Percentiles rank a stretch among this genome's conserved stretches.
phyloP scores from a whole-genome alignment of 2,888 invertebrate genomes.

The Phortica magna region DNA sequence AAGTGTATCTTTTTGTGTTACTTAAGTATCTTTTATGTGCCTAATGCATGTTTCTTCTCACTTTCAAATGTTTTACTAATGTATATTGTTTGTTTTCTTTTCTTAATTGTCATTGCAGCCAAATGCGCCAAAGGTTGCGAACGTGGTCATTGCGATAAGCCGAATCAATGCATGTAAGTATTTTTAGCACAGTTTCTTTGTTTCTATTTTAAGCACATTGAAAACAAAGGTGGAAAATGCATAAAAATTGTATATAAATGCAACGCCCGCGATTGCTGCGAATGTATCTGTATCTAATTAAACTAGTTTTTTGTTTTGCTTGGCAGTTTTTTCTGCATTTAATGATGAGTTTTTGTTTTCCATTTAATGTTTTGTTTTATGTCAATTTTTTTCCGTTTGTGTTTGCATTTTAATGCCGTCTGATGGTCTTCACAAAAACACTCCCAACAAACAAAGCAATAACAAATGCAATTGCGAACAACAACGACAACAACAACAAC shows the following conservation, averaged over 20 bases:
- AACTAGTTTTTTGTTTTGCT: constrained; percentile 32
- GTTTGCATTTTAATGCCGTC: constrained; percentile 45
- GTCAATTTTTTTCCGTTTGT: neutral
- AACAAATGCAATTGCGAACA: constrained; percentile 33
- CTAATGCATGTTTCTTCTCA: neutral
- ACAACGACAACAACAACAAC: constrained; percentile 32
- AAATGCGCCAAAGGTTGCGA: constrained; percentile 96
- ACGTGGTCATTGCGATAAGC: constrained; percentile 94
- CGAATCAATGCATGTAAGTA: constrained; percentile 98
- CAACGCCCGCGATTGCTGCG: constrained; percentile 31
- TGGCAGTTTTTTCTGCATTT: constrained; percentile 20
- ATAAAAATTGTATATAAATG: neutral
- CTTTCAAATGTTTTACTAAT: constrained; percentile 25
- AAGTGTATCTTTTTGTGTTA: neutral
- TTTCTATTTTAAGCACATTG: constrained; percentile 17
- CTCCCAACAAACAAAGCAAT: constrained; percentile 19
- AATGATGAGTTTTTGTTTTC: neutral
- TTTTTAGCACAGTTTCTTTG: constrained; percentile 42
- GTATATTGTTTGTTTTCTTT: neutral
- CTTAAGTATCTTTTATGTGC: no score
- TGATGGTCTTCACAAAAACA: constrained; percentile 20
- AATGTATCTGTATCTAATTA: constrained; percentile 40
- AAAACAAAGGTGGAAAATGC: constrained; percentile 11
- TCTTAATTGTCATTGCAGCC: constrained; percentile 85
- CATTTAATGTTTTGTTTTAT: neutral